These are phyloP conservation scores for Phasianus colchicus DNA, from an alignment of 2,113 vertebrate species.

Conservation along the genomic window DNA sequence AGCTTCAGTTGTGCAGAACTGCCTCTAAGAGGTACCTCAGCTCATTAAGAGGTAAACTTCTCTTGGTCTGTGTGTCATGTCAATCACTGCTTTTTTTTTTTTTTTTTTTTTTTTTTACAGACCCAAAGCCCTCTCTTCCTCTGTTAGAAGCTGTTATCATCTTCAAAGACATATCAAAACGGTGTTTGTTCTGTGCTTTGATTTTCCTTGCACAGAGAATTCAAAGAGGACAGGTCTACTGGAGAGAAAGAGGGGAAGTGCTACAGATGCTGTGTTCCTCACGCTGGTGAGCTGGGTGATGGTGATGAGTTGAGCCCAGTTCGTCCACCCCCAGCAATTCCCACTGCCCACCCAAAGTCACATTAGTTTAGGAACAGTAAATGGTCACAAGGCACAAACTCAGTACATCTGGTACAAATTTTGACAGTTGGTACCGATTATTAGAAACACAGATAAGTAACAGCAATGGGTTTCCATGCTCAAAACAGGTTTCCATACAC, in stretches of 20 bases:
- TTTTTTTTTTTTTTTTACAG: slow-evolving; percentile 14
- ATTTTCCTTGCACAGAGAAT: slow-evolving; percentile 86
- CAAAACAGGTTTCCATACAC: not conserved
- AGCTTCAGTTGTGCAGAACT: slow-evolving; percentile 58
- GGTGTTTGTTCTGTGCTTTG: slow-evolving; percentile 94
- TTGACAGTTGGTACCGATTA: not conserved
- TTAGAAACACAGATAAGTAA: not conserved
- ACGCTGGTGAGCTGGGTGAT: slow-evolving; percentile 80
- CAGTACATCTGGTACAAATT: not conserved
- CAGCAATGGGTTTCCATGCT: not conserved
- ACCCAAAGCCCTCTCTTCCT: slow-evolving; percentile 79
- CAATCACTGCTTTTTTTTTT: slow-evolving; percentile 79
- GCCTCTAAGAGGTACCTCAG: slow-evolving; percentile 69
- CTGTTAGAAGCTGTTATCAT: slow-evolving; percentile 88
- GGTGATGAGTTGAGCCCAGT: slow-evolving; percentile 51
- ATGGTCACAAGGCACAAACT: not conserved
- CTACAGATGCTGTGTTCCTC: slow-evolving; percentile 82
- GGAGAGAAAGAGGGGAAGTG: slow-evolving; percentile 78
- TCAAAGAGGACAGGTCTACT: slow-evolving; percentile 88
- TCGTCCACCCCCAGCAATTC: not conserved
- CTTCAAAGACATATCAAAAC: slow-evolving; percentile 92
- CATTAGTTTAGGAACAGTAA: not conserved
- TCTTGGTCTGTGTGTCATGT: slow-evolving; percentile 78
- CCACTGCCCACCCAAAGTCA: not conserved
- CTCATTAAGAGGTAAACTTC: slow-evolving; percentile 88